phyloP scores from a whole-genome alignment of 2,113 vertebrate species.

The Oryzias melastigma region DNA sequence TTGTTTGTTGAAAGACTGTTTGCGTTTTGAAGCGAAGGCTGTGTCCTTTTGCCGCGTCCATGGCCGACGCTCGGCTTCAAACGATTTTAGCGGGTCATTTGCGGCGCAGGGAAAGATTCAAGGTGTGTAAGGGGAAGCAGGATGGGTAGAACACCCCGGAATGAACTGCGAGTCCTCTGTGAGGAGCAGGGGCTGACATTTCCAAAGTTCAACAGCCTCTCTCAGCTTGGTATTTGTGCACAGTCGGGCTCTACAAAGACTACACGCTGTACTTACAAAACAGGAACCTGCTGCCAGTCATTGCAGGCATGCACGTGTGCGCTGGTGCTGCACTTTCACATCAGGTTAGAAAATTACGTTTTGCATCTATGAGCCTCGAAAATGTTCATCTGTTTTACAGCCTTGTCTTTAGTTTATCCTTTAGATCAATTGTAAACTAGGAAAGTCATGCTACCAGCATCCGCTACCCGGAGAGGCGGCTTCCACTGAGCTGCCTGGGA shows the following conservation, averaged over 20 bases:
- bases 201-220: slow-evolving; percentile 74
- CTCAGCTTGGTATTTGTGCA: slow-evolving; percentile 71
- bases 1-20: slow-evolving; percentile 22
- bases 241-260: slow-evolving; percentile 55
- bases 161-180: slow-evolving; percentile 44
- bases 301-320: slow-evolving; percentile 7
- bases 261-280: slow-evolving; percentile 58
- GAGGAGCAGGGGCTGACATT: slow-evolving; percentile 66
- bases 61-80: slow-evolving; percentile 43
- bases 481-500: slow-evolving; percentile 63
- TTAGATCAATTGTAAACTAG: slow-evolving; percentile 62
- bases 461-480: slow-evolving; percentile 57
- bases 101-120: slow-evolving; percentile 47
- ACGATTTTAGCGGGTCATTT: slow-evolving; percentile 56
- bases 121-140: slow-evolving; percentile 22
- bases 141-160: slow-evolving; percentile 39
- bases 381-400: slow-evolving; percentile 25
- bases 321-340: neutral
- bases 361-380: slow-evolving; percentile 5
- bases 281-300: slow-evolving; percentile 28
- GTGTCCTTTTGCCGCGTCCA: slow-evolving; percentile 12
- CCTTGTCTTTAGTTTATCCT: slow-evolving; percentile 49
- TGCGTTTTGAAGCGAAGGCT: slow-evolving; percentile 37
- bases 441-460: slow-evolving; percentile 53
- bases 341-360: slow-evolving; percentile 1